phyloP scores from a whole-genome alignment of 2,888 invertebrate genomes.

The Scaptomyza caliginosa region DNA sequence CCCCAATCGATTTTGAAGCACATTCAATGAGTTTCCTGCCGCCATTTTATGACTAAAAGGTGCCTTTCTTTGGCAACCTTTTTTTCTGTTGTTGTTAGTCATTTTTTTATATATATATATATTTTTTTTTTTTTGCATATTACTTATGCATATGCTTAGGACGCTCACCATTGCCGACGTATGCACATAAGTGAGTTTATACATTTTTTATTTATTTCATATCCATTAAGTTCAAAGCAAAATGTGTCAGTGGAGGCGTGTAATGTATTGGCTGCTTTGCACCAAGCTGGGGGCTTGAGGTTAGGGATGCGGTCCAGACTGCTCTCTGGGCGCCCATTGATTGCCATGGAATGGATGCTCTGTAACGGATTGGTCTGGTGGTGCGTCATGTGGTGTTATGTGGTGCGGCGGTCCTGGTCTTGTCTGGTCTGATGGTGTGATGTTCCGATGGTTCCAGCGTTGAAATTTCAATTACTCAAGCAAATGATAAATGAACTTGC shows the following conservation, averaged over 20 bases:
- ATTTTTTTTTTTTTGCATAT: constrained; percentile 39
- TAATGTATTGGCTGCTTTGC: constrained; percentile 66
- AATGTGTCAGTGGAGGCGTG: constrained; percentile 69
- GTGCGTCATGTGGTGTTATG: background rate
- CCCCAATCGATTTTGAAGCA: constrained; percentile 74
- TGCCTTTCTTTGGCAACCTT: constrained; percentile 50
- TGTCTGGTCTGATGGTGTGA: background rate
- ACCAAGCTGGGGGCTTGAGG: background rate
- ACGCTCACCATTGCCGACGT: constrained; percentile 17
- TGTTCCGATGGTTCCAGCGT: constrained; percentile 52
- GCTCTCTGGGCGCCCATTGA: constrained; percentile 42
- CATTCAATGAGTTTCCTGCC: constrained; percentile 66
- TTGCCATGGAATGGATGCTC: constrained; percentile 34
- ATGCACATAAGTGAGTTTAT: constrained; percentile 68
- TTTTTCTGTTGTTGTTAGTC: constrained; percentile 1
- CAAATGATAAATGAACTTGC: constrained; percentile 77
- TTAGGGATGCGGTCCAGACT: constrained; percentile 40
- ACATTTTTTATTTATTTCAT: constrained; percentile 79
- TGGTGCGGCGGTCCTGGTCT: background rate
- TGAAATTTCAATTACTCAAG: constrained; percentile 77
- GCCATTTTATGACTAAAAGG: constrained; percentile 75
- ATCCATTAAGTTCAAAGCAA: constrained; percentile 78
- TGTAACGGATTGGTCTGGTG: constrained; percentile 1
- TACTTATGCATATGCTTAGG: constrained; percentile 62
- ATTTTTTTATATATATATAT: background rate